Evolutionary conservation across 2,113 vertebrate genomes (phyloP).

Genomic region (Turnix velox): DNA sequence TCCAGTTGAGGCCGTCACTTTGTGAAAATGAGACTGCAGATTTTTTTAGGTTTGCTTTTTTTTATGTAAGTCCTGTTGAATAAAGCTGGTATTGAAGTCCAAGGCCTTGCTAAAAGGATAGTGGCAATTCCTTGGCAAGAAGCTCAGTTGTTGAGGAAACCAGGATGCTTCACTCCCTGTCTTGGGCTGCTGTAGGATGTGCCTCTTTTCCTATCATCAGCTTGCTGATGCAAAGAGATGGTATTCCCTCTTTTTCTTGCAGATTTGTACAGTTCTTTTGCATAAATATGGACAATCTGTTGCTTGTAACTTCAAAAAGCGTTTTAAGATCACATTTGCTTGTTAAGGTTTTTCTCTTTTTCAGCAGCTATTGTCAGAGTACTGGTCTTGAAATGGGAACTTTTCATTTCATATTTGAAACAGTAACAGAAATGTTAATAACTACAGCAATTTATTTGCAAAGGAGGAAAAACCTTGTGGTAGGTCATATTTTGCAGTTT

Average conservation of each 20-base stretch:
- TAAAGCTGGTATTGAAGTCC: constrained; percentile 34
- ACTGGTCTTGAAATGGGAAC: not conserved
- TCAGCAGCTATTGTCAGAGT: not conserved
- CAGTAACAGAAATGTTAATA: not conserved
- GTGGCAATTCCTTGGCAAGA: constrained; percentile 37
- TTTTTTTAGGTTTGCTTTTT: not conserved
- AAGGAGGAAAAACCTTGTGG: not conserved
- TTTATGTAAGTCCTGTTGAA: not conserved
- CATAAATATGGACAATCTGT: not conserved
- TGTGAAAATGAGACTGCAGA: not conserved
- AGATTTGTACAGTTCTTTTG: not conserved
- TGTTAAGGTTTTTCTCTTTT: not conserved
- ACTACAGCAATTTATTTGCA: not conserved
- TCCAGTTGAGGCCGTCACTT: constrained; percentile 12
- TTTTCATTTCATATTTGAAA: not conserved
- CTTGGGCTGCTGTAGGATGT: not conserved
- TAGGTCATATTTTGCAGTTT: not conserved
- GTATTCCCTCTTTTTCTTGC: not conserved
- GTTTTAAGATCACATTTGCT: not conserved
- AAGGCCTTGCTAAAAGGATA: constrained; percentile 9
- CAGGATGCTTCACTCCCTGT: not conserved
- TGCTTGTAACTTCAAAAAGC: not conserved
- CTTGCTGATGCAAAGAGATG: not conserved
- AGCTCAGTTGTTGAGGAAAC: constrained; percentile 14
- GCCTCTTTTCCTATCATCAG: not conserved